phyloP scores from a whole-genome alignment of 2,888 invertebrate genomes.

The Platycheirus rosarum region DNA sequence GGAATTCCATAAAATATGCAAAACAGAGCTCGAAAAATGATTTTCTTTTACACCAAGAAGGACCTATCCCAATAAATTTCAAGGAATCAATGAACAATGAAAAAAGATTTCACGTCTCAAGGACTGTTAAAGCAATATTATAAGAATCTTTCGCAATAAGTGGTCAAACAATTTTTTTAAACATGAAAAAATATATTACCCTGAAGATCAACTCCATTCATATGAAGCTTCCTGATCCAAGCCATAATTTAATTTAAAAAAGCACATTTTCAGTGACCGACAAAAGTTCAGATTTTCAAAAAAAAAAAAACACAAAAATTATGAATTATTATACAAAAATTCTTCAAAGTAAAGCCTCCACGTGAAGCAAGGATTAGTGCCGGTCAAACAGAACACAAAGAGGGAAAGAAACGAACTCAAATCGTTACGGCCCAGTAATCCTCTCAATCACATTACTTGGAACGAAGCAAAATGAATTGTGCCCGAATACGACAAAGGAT shows the following conservation, averaged over 20 bases:
- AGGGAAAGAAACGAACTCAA: slow-evolving; percentile 36
- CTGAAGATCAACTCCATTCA: slow-evolving; percentile 10
- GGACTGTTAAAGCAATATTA: too few relatives aligned
- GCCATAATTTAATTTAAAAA: slow-evolving; percentile 49
- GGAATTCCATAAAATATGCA: too few relatives aligned
- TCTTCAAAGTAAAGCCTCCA: slow-evolving; percentile 61
- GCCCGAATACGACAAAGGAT: slow-evolving; percentile 64
- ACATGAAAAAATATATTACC: too few relatives aligned
- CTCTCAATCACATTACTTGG: slow-evolving; percentile 72
- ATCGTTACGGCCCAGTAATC: slow-evolving; percentile 71
- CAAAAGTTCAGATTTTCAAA: slow-evolving; percentile 63
- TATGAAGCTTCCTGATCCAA: slow-evolving; percentile 15
- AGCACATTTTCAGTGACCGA: slow-evolving; percentile 62
- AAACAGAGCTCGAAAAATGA: too few relatives aligned
- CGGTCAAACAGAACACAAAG: slow-evolving; percentile 56
- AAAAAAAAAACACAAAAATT: slow-evolving; percentile 66
- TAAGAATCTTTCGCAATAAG: too few relatives aligned
- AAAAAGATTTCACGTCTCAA: too few relatives aligned
- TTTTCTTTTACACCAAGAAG: too few relatives aligned
- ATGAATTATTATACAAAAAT: slow-evolving; percentile 74
- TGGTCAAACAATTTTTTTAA: too few relatives aligned
- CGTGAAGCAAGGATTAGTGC: slow-evolving; percentile 69
- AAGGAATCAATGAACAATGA: too few relatives aligned
- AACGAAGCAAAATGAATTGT: slow-evolving; percentile 71
- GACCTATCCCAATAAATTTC: too few relatives aligned